phyloP scores from a whole-genome alignment of 2,888 invertebrate genomes.

The Oscheius sp. region DNA sequence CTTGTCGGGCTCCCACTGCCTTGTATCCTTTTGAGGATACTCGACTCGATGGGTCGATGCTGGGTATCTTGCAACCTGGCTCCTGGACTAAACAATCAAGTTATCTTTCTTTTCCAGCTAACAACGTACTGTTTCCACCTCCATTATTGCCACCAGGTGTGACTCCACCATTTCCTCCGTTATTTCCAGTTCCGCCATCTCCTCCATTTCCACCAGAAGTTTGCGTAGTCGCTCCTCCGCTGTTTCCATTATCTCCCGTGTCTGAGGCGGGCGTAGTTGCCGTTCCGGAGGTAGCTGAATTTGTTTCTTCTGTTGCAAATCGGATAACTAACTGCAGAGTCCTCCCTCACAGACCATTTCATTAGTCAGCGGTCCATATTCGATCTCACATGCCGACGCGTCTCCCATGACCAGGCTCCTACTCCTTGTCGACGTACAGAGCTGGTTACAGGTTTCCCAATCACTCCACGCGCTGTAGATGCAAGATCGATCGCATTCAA shows the following conservation, averaged over 20 bases:
- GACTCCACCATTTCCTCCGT: background rate
- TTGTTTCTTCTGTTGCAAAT: background rate
- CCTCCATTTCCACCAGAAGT: slow-evolving; percentile 5
- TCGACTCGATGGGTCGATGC: slow-evolving; percentile 28
- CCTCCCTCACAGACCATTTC: slow-evolving; percentile 32
- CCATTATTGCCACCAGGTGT: background rate
- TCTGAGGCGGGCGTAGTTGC: background rate
- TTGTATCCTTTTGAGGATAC: slow-evolving; percentile 33
- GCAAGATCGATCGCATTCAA: slow-evolving; percentile 24
- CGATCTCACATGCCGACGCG: slow-evolving; percentile 13
- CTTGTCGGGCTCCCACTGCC: slow-evolving; percentile 28
- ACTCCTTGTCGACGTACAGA: slow-evolving; percentile 4
- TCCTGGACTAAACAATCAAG: slow-evolving; percentile 7
- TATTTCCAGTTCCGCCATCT: background rate
- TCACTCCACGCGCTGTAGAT: slow-evolving; percentile 33
- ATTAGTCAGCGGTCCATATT: slow-evolving; percentile 28
- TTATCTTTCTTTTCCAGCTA: background rate
- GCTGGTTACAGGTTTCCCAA: slow-evolving; percentile 26
- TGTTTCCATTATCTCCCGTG: background rate
- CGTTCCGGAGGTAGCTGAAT: background rate
- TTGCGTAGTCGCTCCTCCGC: background rate
- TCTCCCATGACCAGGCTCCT: slow-evolving; percentile 20
- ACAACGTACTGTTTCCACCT: background rate
- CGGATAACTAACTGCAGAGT: slow-evolving; percentile 5
- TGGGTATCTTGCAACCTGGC: slow-evolving; percentile 26